Percentiles rank a stretch among this genome's conserved stretches.
phyloP scores from a whole-genome alignment of 2,797 vertebrate species.

The Sciurus carolinensis region DNA sequence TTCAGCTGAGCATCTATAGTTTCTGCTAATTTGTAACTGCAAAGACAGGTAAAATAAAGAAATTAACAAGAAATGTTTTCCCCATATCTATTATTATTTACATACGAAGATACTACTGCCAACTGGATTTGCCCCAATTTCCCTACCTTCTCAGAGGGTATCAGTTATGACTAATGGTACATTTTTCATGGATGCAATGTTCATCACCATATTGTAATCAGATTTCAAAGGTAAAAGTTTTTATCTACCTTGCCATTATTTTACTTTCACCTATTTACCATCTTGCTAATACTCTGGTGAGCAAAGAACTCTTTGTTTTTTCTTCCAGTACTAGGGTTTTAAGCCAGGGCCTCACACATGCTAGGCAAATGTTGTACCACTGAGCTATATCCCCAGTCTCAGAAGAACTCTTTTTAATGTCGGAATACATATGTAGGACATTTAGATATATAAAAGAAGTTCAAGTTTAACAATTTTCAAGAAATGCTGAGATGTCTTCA shows the following conservation, averaged over 20 bases:
- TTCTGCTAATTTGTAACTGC: slow-evolving; percentile 95
- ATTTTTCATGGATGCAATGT: slow-evolving; percentile 26
- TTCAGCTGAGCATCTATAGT: slow-evolving; percentile 96
- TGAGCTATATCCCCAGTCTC: neutral
- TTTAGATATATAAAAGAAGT: slow-evolving; percentile 39
- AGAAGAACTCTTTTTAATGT: slow-evolving; percentile 24
- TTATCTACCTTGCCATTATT: slow-evolving; percentile 50
- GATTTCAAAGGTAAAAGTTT: slow-evolving; percentile 54
- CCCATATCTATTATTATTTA: neutral
- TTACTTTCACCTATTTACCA: slow-evolving; percentile 47
- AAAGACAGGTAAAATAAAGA: slow-evolving; percentile 40
- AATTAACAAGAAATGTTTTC: slow-evolving; percentile 68
- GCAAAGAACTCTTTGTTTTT: slow-evolving; percentile 27
- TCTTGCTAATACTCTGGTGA: slow-evolving; percentile 34
- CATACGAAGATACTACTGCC: slow-evolving; percentile 20
- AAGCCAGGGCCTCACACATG: neutral
- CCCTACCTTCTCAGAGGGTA: neutral
- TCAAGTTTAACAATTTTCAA: slow-evolving; percentile 26
- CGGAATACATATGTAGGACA: neutral
- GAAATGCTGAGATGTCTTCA: slow-evolving; percentile 42
- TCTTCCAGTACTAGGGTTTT: neutral
- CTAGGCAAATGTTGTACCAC: neutral
- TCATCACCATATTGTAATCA: slow-evolving; percentile 20
- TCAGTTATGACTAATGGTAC: neutral
- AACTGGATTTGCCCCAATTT: slow-evolving; percentile 25